A percentile compares a stretch with the other conserved stretches of the same genome.
Conservation (phyloP, 2,797 vertebrate genomes). For the Muraenolepis orangiensis region DNA sequence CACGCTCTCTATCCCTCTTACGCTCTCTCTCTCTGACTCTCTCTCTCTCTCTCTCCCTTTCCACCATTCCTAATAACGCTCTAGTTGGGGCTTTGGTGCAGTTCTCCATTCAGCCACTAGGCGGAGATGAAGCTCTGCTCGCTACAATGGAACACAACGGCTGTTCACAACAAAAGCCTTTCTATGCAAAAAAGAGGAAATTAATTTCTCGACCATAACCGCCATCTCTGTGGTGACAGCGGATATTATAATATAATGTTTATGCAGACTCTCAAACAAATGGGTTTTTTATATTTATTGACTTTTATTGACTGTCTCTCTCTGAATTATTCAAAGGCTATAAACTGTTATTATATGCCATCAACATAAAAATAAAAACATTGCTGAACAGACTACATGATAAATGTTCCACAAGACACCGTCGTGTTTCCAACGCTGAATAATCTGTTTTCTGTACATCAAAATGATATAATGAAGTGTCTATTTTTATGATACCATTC, state of each 20-base stretch:
- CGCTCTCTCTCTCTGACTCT: constrained; percentile 16
- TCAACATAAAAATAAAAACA: not conserved
- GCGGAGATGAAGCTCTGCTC: constrained; percentile 45
- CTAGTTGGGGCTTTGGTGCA: constrained; percentile 3
- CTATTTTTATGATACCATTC: not conserved
- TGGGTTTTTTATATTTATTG: not conserved
- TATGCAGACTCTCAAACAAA: not conserved
- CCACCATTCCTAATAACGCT: not conserved
- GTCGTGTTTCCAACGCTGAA: not conserved
- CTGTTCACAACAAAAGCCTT: constrained; percentile 29
- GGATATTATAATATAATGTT: constrained; percentile 25
- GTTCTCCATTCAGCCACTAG: constrained; percentile 48
- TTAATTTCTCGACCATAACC: constrained; percentile 21
- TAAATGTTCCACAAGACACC: not conserved
- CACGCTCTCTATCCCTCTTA: constrained; percentile 5
- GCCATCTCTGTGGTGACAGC: constrained; percentile 19
- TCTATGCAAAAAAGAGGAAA: constrained; percentile 50
- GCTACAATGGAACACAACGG: constrained; percentile 1
- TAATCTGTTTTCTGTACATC: too few relatives aligned
- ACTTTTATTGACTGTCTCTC: constrained; percentile 9
- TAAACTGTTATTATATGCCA: not conserved
- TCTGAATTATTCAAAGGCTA: not conserved
- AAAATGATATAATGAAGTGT: not conserved
- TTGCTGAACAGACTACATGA: not conserved
- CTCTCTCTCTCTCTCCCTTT: constrained; percentile 13